Percentiles rank a stretch among this genome's conserved stretches.
Evolutionary conservation across 2,113 vertebrate genomes (phyloP).

Genomic region (Petaurus breviceps): DNA sequence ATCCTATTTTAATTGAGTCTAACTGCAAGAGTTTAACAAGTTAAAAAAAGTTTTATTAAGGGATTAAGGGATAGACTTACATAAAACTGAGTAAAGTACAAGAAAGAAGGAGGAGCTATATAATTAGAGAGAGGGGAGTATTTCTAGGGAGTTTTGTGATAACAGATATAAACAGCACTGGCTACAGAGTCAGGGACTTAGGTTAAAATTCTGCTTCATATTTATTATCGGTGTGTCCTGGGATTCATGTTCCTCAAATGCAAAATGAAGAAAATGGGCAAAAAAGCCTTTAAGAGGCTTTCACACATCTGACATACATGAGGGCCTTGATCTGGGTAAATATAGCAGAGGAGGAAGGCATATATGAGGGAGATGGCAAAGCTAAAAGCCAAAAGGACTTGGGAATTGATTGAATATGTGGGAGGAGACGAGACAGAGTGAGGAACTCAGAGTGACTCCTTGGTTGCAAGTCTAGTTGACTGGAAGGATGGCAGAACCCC

Average conservation of each 20-base stretch:
- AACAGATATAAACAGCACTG: background rate
- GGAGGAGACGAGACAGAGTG: background rate
- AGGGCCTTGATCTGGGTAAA: background rate
- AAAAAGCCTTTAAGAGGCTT: background rate
- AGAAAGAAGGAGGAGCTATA: background rate
- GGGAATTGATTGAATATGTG: background rate
- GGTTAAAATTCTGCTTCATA: background rate
- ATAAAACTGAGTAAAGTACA: background rate
- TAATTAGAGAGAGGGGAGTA: background rate
- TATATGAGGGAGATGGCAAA: background rate
- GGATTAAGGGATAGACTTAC: background rate
- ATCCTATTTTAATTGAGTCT: background rate
- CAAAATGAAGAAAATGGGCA: background rate
- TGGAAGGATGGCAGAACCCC: background rate
- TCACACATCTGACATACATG: background rate
- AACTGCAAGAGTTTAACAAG: background rate
- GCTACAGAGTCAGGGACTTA: background rate
- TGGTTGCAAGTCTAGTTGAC: background rate
- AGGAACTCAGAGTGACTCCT: background rate
- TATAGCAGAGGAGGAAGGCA: background rate
- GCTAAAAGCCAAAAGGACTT: background rate
- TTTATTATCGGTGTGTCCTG: background rate
- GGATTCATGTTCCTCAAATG: background rate
- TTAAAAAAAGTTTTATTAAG: background rate
- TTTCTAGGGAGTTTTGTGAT: background rate